Evolutionary conservation across 2,888 invertebrate species (phyloP).

Genomic region (Aspidiotus destructor): DNA sequence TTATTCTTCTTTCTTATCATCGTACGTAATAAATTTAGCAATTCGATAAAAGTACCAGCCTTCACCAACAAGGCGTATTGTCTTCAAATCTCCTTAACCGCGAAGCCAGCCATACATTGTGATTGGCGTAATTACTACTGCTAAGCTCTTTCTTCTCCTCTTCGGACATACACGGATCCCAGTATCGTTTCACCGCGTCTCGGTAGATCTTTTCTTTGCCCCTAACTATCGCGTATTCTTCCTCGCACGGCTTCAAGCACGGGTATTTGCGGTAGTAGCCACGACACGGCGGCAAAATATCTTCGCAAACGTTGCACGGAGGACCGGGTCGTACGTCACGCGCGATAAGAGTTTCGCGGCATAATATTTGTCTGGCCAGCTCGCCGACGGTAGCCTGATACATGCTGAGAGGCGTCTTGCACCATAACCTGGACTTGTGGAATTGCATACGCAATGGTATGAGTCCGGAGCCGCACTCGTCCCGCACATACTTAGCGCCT

Average conservation of each 20-base stretch:
- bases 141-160: conserved; percentile 18
- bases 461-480: conserved; percentile 24
- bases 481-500: conserved; percentile 14
- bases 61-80: conserved; percentile 19
- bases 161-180: conserved; percentile 19
- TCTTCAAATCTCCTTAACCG: conserved; percentile 11
- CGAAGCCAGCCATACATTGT: conserved; percentile 14
- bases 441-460: conserved; percentile 14
- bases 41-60: no score
- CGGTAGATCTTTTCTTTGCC: conserved; percentile 14
- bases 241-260: conserved; percentile 22
- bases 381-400: conserved; percentile 27
- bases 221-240: conserved; percentile 16
- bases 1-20: no score
- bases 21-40: no score
- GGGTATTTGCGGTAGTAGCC: conserved; percentile 22
- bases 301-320: conserved; percentile 15
- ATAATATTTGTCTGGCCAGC: conserved; percentile 11
- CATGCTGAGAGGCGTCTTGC: conserved; percentile 24
- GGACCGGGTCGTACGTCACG: conserved; percentile 12
- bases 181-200: conserved; percentile 13
- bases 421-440: conserved; percentile 9
- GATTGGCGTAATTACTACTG: conserved; percentile 10
- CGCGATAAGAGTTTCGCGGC: conserved; percentile 15
- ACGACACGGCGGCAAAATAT: conserved; percentile 19